These are phyloP conservation scores for Nephrotoma appendiculata DNA, from an alignment of 2,888 invertebrate species.

Conservation along the genomic window DNA sequence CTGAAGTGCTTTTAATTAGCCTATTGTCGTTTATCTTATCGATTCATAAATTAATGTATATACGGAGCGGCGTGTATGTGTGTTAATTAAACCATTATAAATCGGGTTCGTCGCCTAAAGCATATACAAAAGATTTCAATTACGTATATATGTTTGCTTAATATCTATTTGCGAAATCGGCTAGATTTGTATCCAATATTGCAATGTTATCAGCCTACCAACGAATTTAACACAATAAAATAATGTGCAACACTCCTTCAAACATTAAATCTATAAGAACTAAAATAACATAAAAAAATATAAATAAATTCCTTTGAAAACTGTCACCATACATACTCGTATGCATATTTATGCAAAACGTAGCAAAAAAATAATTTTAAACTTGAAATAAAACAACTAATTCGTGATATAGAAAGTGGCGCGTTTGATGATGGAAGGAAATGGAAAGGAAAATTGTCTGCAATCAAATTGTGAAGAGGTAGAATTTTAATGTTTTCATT, in stretches of 20 bases:
- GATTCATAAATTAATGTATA: neutral
- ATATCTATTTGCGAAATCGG: neutral
- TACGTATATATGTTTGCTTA: too few relatives aligned
- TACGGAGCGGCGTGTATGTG: neutral
- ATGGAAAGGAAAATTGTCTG: neutral
- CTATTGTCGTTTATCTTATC: neutral
- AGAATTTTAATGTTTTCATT: neutral
- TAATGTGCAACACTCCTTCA: neutral
- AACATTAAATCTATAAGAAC: neutral
- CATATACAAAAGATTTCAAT: neutral
- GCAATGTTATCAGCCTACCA: neutral
- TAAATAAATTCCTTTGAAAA: neutral
- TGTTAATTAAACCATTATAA: neutral
- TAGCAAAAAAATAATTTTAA: neutral
- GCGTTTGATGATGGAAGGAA: neutral
- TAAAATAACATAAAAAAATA: neutral
- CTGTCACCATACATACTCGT: neutral
- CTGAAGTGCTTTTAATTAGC: neutral
- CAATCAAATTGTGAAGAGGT: neutral
- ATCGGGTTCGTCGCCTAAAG: neutral
- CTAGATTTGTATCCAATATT: neutral
- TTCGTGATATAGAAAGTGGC: neutral
- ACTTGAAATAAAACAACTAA: neutral
- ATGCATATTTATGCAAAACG: neutral
- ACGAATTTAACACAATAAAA: neutral